Base-by-base conservation (phyloP, 1,140 invertebrate genomes). In the Eubasilissa regina region DNA sequence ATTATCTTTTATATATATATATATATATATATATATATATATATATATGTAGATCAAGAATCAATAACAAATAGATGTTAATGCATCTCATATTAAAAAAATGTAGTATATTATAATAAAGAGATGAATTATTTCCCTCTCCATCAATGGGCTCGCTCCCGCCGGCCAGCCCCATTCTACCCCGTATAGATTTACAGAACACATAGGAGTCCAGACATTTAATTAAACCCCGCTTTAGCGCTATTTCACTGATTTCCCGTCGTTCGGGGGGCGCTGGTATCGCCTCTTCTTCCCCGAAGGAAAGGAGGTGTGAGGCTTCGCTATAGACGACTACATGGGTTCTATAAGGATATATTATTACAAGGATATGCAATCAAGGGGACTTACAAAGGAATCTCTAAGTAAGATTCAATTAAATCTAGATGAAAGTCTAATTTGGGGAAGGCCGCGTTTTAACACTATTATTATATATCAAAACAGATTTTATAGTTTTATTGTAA, bases 211-310 rank as follows among this genome's bases (percentile, higher is more conserved):
- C 82, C 82, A 83, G 82, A 83, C 82, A 83, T 83, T 83, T 83
- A 83, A 83, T 83, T 83, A 83, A 83, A 83, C 77, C 81, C 80
- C 80, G 82, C 76, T 83, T 83, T 83, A 83, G 82, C 82, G 82
- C 80, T 81, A 81, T 81, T 83, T 81, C 82, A 83, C 82, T 83
- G 82, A 83, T 81, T 81, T 81, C 75, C 82, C 82, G 74, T 80
- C 77, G 77, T 74, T 77, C 45, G 35, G 48, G 55, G 78, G 79
- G 73, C 81, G 64, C 76, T 74, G 76, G 56, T 66, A 81, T 81
- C 79, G 79, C 78, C 53, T 73, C 51, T 47, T 68, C 79, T 21
- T 43, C 68, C 78, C 35, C 12, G 25, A 35, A 47, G 21, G 80
- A n/a, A 64, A 53, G 35, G 62, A 79, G 74, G 77, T 79, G 74